phyloP scores from a whole-genome alignment of 1,140 invertebrate species.

The Penaeus chinensis region DNA sequence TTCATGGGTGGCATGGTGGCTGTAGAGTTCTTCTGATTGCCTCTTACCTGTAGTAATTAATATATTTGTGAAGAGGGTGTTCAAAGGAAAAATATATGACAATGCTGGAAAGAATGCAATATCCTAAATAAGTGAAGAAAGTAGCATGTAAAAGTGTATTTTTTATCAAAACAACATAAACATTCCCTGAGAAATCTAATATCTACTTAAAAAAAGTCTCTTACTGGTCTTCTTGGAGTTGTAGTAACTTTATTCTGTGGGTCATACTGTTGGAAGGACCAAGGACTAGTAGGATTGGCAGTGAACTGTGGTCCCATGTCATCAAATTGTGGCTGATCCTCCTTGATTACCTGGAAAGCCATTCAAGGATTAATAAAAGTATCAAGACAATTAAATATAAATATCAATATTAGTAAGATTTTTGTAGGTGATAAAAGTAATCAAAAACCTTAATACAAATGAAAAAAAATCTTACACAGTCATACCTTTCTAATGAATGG shows the following conservation, averaged over 20 bases:
- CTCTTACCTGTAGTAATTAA: not conserved
- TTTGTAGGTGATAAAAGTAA: not conserved
- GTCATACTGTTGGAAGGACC: slow-evolving; percentile 46
- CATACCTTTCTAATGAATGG: slow-evolving; percentile 92
- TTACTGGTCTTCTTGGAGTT: slow-evolving; percentile 47
- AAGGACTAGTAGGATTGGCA: slow-evolving; percentile 21
- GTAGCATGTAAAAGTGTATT: too few species aligned
- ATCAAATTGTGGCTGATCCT: slow-evolving; percentile 63
- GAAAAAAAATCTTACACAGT: slow-evolving; percentile 62
- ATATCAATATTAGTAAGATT: not conserved
- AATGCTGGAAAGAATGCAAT: too few species aligned
- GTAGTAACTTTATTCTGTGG: slow-evolving; percentile 36
- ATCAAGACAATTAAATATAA: slow-evolving; percentile 10
- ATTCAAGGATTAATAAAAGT: not conserved
- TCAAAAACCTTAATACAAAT: too few species aligned
- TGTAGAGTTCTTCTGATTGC: slow-evolving; percentile 29
- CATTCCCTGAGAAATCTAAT: too few species aligned
- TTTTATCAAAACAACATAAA: too few species aligned
- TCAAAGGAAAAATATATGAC: not conserved
- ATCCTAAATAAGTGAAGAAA: too few species aligned
- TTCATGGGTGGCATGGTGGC: slow-evolving; percentile 52
- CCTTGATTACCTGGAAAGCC: slow-evolving; percentile 60
- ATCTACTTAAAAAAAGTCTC: not conserved
- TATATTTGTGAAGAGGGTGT: not conserved
- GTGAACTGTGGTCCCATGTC: slow-evolving; percentile 32